Evolutionary conservation across 2,888 invertebrate species (phyloP).

Genomic region (Anticlea derivata): DNA sequence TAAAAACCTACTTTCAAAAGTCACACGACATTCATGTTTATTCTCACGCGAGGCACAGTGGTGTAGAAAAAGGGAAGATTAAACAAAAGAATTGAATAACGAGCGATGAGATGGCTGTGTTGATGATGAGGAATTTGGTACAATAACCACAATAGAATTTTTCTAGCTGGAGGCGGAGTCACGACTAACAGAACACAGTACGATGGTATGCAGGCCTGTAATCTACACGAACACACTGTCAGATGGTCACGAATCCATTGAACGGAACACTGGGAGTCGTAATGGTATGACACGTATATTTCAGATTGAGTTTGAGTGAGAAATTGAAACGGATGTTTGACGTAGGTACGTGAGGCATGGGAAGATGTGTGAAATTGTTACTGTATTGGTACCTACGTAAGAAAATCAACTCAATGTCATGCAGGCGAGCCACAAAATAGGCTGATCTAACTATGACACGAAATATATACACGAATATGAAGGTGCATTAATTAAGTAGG

Average conservation of each 20-base stretch:
- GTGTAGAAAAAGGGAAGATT: slow-evolving; percentile 55
- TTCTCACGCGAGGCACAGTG: slow-evolving; percentile 50
- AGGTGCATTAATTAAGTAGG: too few relatives aligned
- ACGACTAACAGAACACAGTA: slow-evolving; percentile 48
- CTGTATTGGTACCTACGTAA: slow-evolving; percentile 27
- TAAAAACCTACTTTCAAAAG: slow-evolving; percentile 47
- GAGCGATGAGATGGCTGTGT: slow-evolving; percentile 63
- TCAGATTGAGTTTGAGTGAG: slow-evolving; percentile 35
- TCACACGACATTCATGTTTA: slow-evolving; percentile 45
- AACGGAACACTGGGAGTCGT: slow-evolving; percentile 49
- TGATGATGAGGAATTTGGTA: slow-evolving; percentile 79
- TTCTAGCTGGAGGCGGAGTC: slow-evolving; percentile 73
- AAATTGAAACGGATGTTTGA: slow-evolving; percentile 35
- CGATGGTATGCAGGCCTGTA: slow-evolving; percentile 59
- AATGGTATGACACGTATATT: slow-evolving; percentile 49
- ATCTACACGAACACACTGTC: slow-evolving; percentile 47
- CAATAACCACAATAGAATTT: slow-evolving; percentile 81
- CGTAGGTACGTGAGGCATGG: slow-evolving; percentile 4
- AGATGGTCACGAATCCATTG: slow-evolving; percentile 61
- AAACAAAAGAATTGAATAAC: slow-evolving; percentile 59
- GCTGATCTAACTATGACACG: too few relatives aligned
- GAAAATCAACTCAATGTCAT: slow-evolving; percentile 23
- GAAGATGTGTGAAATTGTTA: slow-evolving; percentile 35
- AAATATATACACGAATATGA: too few relatives aligned
- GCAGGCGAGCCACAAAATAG: neutral